phyloP scores from a whole-genome alignment of 2,797 vertebrate species.

The Paratrypauchen microcephalus region DNA sequence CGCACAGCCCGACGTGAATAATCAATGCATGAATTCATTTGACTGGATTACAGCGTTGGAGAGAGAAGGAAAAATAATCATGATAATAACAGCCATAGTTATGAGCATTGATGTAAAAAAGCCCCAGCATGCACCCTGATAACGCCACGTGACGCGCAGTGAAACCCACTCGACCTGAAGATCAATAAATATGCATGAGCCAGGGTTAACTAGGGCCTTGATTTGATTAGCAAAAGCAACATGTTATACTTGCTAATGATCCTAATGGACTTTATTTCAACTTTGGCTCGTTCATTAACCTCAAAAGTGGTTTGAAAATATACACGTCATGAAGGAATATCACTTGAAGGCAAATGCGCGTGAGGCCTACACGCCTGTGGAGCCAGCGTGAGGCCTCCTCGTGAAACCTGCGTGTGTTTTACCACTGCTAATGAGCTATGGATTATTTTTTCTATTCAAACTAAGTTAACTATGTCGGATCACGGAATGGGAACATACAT shows the following conservation, averaged over 20 bases:
- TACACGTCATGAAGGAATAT: conserved; percentile 4
- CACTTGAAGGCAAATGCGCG: conserved; percentile 23
- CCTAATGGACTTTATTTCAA: conserved; percentile 11
- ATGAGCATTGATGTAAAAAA: conserved; percentile 25
- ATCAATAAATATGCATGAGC: conserved; percentile 11
- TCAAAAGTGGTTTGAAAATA: not conserved
- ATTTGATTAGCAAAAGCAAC: conserved; percentile 25
- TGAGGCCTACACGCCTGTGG: conserved; percentile 37
- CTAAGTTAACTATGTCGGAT: not conserved
- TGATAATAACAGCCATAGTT: conserved; percentile 20
- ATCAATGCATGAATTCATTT: conserved; percentile 64
- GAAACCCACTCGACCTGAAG: conserved; percentile 18
- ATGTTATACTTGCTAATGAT: conserved; percentile 4
- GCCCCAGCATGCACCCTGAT: not conserved
- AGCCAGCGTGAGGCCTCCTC: conserved; percentile 35
- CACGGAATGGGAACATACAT: not conserved
- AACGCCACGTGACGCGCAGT: not conserved
- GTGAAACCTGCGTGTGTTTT: conserved; percentile 7
- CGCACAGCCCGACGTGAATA: conserved; percentile 51
- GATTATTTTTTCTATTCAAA: not conserved
- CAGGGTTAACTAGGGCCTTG: not conserved
- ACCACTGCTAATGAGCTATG: conserved; percentile 1
- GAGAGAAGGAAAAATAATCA: conserved; percentile 12
- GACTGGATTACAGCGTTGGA: conserved; percentile 23
- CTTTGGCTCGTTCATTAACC: not conserved